These are phyloP conservation scores for Arion vulgaris DNA, from an alignment of 1,140 invertebrate species.

Conservation along the genomic window DNA sequence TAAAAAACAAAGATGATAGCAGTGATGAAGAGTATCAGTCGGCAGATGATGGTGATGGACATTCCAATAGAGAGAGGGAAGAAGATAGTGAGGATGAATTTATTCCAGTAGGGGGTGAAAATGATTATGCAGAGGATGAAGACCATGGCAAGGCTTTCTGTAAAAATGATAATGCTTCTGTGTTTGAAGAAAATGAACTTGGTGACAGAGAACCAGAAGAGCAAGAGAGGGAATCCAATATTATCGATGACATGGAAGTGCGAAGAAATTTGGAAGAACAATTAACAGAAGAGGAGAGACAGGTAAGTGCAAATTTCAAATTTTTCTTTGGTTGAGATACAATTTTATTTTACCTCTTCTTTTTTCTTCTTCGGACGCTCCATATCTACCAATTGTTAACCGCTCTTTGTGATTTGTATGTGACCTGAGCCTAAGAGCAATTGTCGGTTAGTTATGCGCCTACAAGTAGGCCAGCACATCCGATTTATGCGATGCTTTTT, in stretches of 20 bases:
- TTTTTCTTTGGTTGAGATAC: not conserved
- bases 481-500: too few relatives aligned
- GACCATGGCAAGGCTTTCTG: not conserved
- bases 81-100: conserved; percentile 22
- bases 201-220: conserved; percentile 49
- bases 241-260: conserved; percentile 46
- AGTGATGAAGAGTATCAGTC: conserved; percentile 44
- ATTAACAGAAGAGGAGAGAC: conserved; percentile 55
- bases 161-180: not conserved
- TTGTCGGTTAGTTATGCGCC: too few relatives aligned
- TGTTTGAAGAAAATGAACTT: conserved; percentile 17
- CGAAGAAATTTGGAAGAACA: conserved; percentile 50
- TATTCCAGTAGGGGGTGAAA: not conserved
- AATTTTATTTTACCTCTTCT: not conserved
- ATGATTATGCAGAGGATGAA: not conserved
- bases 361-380: too few relatives aligned
- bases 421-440: too few relatives aligned
- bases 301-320: conserved; percentile 42
- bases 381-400: too few relatives aligned
- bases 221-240: conserved; percentile 49
- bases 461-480: too few relatives aligned
- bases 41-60: conserved; percentile 34
- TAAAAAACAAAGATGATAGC: conserved; percentile 4
- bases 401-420: too few relatives aligned
- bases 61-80: not conserved